Conservation (phyloP, 2,797 vertebrate species). For the Danio aesculapii region DNA sequence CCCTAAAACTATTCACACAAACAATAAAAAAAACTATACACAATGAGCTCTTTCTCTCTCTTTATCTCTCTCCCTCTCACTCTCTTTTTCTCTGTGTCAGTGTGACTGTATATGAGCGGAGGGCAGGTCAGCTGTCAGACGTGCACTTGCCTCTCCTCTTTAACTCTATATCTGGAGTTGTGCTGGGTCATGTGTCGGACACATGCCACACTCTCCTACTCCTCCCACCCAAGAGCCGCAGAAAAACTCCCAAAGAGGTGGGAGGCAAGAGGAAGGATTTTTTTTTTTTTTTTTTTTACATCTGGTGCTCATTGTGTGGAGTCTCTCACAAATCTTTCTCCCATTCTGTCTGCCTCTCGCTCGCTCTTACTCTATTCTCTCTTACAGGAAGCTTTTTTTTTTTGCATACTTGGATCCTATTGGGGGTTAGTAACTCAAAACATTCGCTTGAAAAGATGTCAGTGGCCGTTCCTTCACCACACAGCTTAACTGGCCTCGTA, state of each 20-base stretch:
- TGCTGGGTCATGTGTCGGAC: slow-evolving; percentile 73
- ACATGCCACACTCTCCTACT: slow-evolving; percentile 67
- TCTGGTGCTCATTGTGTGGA: slow-evolving; percentile 83
- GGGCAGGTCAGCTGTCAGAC: slow-evolving; percentile 48
- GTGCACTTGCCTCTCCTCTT: slow-evolving; percentile 52
- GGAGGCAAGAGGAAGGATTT: slow-evolving; percentile 59
- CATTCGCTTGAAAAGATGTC: slow-evolving; percentile 82
- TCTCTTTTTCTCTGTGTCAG: not conserved
- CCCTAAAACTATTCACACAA: no score
- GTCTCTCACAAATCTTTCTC: slow-evolving; percentile 72
- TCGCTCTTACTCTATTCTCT: slow-evolving; percentile 55
- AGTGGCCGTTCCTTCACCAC: slow-evolving; percentile 73
- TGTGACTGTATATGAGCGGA: slow-evolving; percentile 45
- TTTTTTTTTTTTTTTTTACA: slow-evolving; percentile 65
- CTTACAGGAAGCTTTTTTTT: slow-evolving; percentile 79
- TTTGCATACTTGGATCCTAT: slow-evolving; percentile 83
- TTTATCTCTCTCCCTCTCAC: slow-evolving; percentile 42
- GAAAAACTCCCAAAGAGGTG: slow-evolving; percentile 56
- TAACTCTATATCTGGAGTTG: slow-evolving; percentile 65
- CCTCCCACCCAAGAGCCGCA: slow-evolving; percentile 66
- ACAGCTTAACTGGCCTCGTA: slow-evolving; percentile 49
- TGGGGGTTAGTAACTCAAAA: slow-evolving; percentile 86
- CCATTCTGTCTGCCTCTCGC: slow-evolving; percentile 53
- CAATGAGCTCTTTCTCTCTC: slow-evolving; percentile 32
- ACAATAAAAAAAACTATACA: no score